phyloP scores from a whole-genome alignment of 2,113 vertebrate genomes.

The Myrmophylax atrothorax region DNA sequence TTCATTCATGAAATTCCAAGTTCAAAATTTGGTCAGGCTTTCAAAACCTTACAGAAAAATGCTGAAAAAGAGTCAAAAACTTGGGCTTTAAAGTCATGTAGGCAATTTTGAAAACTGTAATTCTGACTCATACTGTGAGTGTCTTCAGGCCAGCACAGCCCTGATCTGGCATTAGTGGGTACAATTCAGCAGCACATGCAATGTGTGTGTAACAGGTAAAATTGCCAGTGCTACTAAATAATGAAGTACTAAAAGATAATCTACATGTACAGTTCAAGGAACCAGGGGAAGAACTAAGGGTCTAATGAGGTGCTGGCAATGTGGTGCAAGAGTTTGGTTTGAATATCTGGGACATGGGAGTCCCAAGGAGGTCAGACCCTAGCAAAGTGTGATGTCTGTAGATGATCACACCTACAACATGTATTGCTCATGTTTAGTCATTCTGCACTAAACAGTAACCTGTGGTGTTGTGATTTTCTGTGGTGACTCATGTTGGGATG shows the following conservation, averaged over 20 bases:
- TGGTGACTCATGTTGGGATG: background rate
- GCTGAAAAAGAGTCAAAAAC: background rate
- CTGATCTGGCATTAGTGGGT: background rate
- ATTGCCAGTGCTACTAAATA: background rate
- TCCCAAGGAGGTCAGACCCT: background rate
- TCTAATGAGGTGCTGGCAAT: background rate
- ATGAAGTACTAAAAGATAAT: background rate
- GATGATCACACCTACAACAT: background rate
- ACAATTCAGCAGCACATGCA: background rate
- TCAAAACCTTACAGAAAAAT: background rate
- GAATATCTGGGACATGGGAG: fast-evolving
- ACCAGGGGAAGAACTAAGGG: background rate
- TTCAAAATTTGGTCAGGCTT: background rate
- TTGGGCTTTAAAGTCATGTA: background rate
- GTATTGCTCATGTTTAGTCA: background rate
- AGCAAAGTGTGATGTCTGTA: background rate
- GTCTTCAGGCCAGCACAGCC: background rate
- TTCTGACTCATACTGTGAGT: background rate
- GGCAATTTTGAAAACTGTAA: background rate
- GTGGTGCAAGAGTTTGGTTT: background rate
- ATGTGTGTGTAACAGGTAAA: background rate
- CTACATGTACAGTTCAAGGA: background rate
- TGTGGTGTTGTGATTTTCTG: background rate
- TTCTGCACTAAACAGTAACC: background rate
- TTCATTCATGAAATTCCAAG: background rate